phyloP scores from a whole-genome alignment of 2,888 invertebrate genomes.

The Drosophila parthenogenetica region DNA sequence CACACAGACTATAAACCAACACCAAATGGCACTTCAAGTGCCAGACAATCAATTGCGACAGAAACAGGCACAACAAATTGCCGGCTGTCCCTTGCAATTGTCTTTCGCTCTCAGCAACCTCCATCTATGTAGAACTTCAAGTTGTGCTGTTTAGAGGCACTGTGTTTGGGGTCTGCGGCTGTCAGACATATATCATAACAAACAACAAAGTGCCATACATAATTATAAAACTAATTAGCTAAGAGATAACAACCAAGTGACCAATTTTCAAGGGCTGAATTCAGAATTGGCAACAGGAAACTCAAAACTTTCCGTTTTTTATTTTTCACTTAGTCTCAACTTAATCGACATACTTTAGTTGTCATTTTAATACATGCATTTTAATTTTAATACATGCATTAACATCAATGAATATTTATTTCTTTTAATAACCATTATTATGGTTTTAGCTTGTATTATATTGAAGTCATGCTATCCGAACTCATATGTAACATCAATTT shows the following conservation, averaged over 20 bases:
- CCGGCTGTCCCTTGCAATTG: slow-evolving; percentile 71
- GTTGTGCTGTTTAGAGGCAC: slow-evolving; percentile 24
- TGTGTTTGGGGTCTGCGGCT: slow-evolving; percentile 25
- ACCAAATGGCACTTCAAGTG: slow-evolving; percentile 65
- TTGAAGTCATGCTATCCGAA: not conserved
- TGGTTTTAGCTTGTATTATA: not conserved
- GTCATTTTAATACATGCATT: not conserved
- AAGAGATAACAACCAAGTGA: slow-evolving; percentile 63
- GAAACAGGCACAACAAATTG: slow-evolving; percentile 73
- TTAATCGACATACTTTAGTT: too few relatives aligned
- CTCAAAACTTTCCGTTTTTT: not conserved
- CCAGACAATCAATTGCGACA: slow-evolving; percentile 74
- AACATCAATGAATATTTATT: slow-evolving; percentile 2
- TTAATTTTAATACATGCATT: not conserved
- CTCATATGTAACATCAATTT: slow-evolving; percentile 33
- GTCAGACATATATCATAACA: slow-evolving; percentile 61
- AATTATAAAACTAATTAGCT: slow-evolving; percentile 78
- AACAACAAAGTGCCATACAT: slow-evolving; percentile 57
- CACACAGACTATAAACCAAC: slow-evolving; percentile 48
- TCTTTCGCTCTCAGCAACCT: slow-evolving; percentile 22
- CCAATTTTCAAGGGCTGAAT: not conserved
- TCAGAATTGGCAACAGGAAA: slow-evolving; percentile 14
- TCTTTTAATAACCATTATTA: slow-evolving; percentile 2
- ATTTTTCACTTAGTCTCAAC: too few relatives aligned
- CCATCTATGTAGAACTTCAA: slow-evolving; percentile 23